A percentile compares a stretch with the other conserved stretches of the same genome.
Conservation (phyloP, 2,888 invertebrate genomes). For the Apamea crenata region DNA sequence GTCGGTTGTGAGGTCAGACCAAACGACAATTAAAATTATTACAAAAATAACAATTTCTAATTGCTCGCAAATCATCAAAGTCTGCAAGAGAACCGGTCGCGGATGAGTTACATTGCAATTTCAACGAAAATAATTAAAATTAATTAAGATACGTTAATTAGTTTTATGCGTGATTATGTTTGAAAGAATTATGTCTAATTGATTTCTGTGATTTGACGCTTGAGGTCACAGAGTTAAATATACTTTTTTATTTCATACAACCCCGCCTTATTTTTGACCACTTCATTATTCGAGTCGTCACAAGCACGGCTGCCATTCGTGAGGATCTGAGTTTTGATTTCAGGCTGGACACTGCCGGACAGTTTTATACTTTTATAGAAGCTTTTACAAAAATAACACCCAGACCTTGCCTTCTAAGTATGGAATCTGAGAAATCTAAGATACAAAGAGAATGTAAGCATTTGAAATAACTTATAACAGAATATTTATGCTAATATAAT, state of each 20-base stretch:
- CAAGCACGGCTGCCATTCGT: neutral
- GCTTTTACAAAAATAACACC: neutral
- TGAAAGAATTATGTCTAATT: slow-evolving; percentile 29
- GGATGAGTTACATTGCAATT: slow-evolving; percentile 53
- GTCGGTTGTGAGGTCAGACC: slow-evolving; percentile 59
- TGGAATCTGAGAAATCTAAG: neutral
- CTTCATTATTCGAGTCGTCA: slow-evolving; percentile 14
- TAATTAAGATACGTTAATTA: slow-evolving; percentile 54
- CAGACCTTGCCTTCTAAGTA: neutral
- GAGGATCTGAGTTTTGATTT: neutral
- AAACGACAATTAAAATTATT: slow-evolving; percentile 55
- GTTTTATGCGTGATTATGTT: slow-evolving; percentile 40
- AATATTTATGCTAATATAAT: too few species aligned
- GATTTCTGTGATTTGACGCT: slow-evolving; percentile 26
- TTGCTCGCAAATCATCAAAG: slow-evolving; percentile 51
- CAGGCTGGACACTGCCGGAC: neutral
- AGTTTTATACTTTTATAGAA: neutral
- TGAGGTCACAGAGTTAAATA: slow-evolving; percentile 29
- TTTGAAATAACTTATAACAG: too few species aligned
- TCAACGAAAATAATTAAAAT: slow-evolving; percentile 49
- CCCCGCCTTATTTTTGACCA: neutral
- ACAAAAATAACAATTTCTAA: slow-evolving; percentile 50
- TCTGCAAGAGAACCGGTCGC: slow-evolving; percentile 55
- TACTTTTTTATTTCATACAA: slow-evolving; percentile 4
- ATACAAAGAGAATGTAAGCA: neutral